Conservation (phyloP, 2,113 vertebrate species). For the Strix uralensis region DNA sequence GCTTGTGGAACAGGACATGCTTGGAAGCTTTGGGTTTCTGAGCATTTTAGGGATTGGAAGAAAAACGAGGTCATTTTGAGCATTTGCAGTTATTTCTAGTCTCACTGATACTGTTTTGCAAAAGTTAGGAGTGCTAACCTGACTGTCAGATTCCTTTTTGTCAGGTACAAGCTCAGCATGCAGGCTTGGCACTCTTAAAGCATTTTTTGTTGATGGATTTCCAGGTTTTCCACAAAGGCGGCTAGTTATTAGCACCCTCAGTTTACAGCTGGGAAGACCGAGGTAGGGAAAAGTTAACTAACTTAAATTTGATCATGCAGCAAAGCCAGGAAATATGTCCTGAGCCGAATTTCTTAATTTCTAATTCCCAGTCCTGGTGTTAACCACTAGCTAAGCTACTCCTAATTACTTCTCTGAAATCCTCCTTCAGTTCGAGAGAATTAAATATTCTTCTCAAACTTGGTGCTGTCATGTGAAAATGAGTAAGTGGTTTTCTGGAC, state of each 20-base stretch:
- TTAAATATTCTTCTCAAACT: not conserved
- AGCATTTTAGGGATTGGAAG: not conserved
- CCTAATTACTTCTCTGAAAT: not conserved
- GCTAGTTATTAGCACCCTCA: not conserved
- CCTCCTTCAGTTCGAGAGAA: slow-evolving; percentile 1
- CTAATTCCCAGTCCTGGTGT: not conserved
- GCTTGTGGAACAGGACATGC: not conserved
- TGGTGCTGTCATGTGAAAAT: not conserved
- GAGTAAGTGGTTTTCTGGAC: not conserved
- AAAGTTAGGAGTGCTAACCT: not conserved
- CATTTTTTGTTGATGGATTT: not conserved
- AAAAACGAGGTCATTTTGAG: not conserved
- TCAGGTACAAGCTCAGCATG: not conserved
- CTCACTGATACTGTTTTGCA: not conserved
- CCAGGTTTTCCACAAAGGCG: not conserved
- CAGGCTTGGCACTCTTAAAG: not conserved
- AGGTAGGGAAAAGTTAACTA: not conserved
- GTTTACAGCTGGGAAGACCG: not conserved
- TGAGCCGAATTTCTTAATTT: not conserved
- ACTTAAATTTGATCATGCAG: not conserved
- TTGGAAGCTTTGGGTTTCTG: not conserved
- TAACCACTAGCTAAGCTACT: not conserved
- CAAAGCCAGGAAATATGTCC: not conserved
- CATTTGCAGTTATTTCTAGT: not conserved
- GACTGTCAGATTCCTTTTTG: not conserved